Percentiles rank a stretch among this genome's conserved stretches.
phyloP scores from a whole-genome alignment of 2,888 invertebrate genomes.

The Allacma fusca region DNA sequence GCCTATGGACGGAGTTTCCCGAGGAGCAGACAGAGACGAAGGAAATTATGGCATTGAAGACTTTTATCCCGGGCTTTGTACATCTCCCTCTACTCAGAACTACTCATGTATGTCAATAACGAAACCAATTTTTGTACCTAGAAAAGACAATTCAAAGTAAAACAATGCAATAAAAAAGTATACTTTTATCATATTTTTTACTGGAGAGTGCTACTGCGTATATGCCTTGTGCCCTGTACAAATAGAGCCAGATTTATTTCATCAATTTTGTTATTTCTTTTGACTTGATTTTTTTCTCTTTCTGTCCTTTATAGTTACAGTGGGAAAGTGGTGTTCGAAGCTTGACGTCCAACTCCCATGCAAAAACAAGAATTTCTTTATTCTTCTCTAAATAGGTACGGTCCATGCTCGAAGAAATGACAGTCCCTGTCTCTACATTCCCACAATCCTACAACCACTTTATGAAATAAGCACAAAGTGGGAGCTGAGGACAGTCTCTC shows the following conservation, averaged over 20 bases:
- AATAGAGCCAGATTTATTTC: conserved; percentile 18
- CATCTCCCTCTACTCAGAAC: background rate
- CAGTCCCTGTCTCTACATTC: no score
- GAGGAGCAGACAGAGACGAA: background rate
- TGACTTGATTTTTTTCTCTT: conserved; percentile 2
- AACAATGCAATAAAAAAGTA: conserved; percentile 18
- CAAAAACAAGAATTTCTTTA: background rate
- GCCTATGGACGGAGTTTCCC: background rate
- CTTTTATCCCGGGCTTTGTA: conserved; percentile 21
- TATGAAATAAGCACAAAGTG: no score
- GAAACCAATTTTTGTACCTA: conserved; percentile 22
- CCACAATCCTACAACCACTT: no score
- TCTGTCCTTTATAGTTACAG: background rate
- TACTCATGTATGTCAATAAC: conserved; percentile 26
- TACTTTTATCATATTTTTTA: background rate
- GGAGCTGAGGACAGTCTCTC: no score
- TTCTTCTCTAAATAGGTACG: background rate
- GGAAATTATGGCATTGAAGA: background rate
- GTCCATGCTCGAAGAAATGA: no score
- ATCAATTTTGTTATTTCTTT: conserved; percentile 23
- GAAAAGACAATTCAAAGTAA: conserved; percentile 14
- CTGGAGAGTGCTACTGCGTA: background rate
- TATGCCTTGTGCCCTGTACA: background rate
- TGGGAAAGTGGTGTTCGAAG: background rate
- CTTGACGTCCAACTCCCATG: background rate